Evolutionary conservation across 2,888 invertebrate species (phyloP).

Genomic region (Hirtodrosophila trivittata): DNA sequence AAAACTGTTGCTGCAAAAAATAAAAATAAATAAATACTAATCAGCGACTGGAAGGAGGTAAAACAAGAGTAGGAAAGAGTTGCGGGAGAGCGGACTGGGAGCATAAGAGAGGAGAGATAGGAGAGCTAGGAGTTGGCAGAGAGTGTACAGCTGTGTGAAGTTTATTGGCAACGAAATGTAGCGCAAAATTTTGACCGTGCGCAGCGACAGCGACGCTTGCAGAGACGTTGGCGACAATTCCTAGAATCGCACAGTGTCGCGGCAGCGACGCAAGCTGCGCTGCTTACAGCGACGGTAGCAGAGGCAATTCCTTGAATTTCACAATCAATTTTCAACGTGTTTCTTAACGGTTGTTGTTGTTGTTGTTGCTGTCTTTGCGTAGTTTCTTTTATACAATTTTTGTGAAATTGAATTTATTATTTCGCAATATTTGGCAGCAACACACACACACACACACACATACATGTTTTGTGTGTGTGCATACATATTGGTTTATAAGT

Average conservation of each 20-base stretch:
- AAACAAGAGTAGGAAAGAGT: neutral
- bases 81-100: neutral
- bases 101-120: neutral
- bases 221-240: slow-evolving; percentile 38
- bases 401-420: slow-evolving; percentile 76
- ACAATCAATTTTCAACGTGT: slow-evolving; percentile 62
- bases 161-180: slow-evolving; percentile 41
- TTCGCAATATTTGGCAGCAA: slow-evolving; percentile 58
- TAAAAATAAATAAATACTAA: slow-evolving; percentile 6
- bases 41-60: slow-evolving; percentile 9
- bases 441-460: slow-evolving; percentile 19
- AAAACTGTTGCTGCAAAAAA: slow-evolving; percentile 6
- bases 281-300: slow-evolving; percentile 17
- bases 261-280: neutral
- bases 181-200: slow-evolving; percentile 43
- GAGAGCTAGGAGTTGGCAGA: neutral
- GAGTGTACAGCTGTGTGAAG: no score
- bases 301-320: slow-evolving; percentile 65
- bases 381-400: slow-evolving; percentile 53
- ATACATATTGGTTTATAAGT: slow-evolving; percentile 29
- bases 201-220: slow-evolving; percentile 24
- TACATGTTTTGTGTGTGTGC: slow-evolving; percentile 12
- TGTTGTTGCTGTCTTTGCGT: slow-evolving; percentile 22
- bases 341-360: slow-evolving; percentile 39
- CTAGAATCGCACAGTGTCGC: slow-evolving; percentile 68